Base-by-base conservation (phyloP, 2,113 vertebrate genomes). In the Callorhinus ursinus region DNA sequence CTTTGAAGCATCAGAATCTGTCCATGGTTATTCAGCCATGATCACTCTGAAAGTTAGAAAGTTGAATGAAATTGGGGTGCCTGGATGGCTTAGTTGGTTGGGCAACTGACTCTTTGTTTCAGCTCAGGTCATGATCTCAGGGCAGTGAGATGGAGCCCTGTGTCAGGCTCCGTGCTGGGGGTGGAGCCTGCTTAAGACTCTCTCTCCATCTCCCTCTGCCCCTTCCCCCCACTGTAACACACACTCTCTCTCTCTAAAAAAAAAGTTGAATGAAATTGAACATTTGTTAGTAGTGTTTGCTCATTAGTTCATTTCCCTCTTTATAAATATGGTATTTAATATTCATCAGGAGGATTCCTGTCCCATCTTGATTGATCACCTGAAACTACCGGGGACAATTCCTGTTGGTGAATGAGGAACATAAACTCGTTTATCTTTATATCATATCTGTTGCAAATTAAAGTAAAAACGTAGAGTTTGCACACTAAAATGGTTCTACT, bases 391-490 rank as follows among this genome's bases (percentile, higher is more conserved):
- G 96, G 86, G 82, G 95, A 98, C 93, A 97, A 98, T 98, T 98
- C 97, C 76, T 97, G 72, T 98, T 98, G 90, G 92, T 98, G 97
- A 98, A 91, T 97, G 97, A 98, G 97, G 98, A 98, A 98, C 82
- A 96, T 97, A 76, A 96, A 97, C 97, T 98, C 71, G 0, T 99
- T 99, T 98, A 98, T 98, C 98, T 98, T 99, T 98, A 98, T 98
- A 98, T 98, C 88, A 93, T 98, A 98, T 98, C 96, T 97, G 81
- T 89, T 98, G 97, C 98, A 98, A 98, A 98, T 98, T 98, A 98
- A 98, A 98, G 96, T 98, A 96, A 98, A 99, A 99, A 98, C 21
- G 55, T 95, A 97, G 97, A 98, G 97, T 98, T 98, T 98, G 93
- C 96, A 98, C 98, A 98, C 98, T 98, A 97, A 98, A 98, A 97